These are phyloP conservation scores for Gobionotothen gibberifrons DNA, from an alignment of 2,797 vertebrate species.

Conservation along the genomic window DNA sequence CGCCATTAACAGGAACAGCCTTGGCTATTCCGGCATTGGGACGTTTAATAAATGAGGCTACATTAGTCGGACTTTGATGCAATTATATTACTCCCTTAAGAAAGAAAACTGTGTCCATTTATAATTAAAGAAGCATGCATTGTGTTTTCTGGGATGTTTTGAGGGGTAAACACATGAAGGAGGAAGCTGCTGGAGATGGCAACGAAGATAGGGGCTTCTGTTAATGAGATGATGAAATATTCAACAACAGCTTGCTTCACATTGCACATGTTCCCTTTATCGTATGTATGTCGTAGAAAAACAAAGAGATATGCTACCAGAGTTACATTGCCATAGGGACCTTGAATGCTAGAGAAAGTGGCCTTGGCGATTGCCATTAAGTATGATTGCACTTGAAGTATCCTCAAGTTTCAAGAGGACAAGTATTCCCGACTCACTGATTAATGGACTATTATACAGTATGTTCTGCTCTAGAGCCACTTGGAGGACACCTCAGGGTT, in stretches of 20 bases:
- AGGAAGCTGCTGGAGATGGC: conserved; percentile 43
- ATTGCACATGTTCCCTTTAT: conserved; percentile 47
- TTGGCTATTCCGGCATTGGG: not conserved
- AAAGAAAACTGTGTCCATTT: conserved; percentile 48
- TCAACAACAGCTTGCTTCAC: conserved; percentile 47
- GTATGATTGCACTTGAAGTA: conserved; percentile 72
- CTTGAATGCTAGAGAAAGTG: conserved; percentile 31
- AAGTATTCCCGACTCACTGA: conserved; percentile 64
- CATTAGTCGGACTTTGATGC: conserved; percentile 50
- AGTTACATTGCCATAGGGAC: conserved; percentile 33
- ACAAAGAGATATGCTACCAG: conserved; percentile 26
- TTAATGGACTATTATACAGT: conserved; percentile 71
- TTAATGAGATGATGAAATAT: conserved; percentile 72
- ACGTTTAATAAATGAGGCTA: conserved; percentile 35
- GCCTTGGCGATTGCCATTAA: conserved; percentile 69
- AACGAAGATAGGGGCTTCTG: conserved; percentile 43
- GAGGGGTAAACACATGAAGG: conserved; percentile 64
- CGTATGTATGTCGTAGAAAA: conserved; percentile 44
- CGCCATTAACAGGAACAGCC: conserved; percentile 9
- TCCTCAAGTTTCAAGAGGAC: conserved; percentile 63
- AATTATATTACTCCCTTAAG: conserved; percentile 58
- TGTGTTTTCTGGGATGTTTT: conserved; percentile 51
- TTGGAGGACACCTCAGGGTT: conserved; percentile 57
- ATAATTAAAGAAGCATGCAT: conserved; percentile 62
- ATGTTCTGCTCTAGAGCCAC: conserved; percentile 62